Evolutionary conservation across 2,797 vertebrate species (phyloP).

Genomic region (Eospalax fontanierii): DNA sequence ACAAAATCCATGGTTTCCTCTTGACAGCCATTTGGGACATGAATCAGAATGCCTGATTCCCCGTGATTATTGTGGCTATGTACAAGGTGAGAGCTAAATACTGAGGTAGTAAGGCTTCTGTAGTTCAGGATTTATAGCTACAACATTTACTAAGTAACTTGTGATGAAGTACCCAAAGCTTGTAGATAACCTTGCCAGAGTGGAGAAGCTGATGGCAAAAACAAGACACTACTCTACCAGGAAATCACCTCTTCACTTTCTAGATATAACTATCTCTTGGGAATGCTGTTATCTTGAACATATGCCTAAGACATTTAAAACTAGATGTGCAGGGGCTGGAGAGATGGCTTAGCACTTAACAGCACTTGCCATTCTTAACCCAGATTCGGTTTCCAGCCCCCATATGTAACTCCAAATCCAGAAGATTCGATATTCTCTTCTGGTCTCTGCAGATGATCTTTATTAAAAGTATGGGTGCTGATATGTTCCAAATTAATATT

Average conservation of each 20-base stretch:
- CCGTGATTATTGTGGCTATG: no score
- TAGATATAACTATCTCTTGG: background rate
- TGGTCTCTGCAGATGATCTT: no score
- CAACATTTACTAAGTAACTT: background rate
- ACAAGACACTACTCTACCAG: no score
- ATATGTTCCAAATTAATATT: background rate
- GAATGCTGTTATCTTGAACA: slow-evolving; percentile 26
- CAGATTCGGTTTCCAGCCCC: no score
- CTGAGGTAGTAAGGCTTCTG: background rate
- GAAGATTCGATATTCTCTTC: no score
- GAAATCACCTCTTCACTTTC: background rate
- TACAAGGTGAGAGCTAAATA: background rate
- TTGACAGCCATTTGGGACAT: background rate
- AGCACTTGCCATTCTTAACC: no score
- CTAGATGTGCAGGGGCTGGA: no score
- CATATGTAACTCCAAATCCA: no score
- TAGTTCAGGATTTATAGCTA: background rate
- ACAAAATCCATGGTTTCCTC: background rate
- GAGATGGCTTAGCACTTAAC: no score
- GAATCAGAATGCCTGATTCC: background rate
- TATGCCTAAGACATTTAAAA: background rate
- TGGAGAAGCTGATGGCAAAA: background rate
- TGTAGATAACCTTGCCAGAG: background rate
- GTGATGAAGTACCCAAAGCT: background rate
- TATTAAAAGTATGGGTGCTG: background rate